Conservation (phyloP, 2,797 vertebrate species). For the Oreonectes daqikongensis region DNA sequence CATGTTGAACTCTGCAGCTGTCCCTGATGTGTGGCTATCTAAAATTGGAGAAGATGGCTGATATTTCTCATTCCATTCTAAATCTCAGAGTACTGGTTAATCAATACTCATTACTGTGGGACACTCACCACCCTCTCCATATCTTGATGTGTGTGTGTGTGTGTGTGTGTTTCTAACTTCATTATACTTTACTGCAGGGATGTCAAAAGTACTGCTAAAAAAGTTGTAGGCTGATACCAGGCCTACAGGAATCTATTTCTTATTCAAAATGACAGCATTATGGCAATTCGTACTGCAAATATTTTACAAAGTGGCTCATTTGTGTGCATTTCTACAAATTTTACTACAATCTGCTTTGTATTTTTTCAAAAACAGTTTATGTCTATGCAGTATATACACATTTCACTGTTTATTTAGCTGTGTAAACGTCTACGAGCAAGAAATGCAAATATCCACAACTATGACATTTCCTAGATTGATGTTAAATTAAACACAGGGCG, state of each 20-base stretch:
- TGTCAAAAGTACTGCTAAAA: slow-evolving; percentile 4
- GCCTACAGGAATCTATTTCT: too few relatives aligned
- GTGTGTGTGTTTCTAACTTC: slow-evolving; percentile 6
- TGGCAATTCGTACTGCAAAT: too few relatives aligned
- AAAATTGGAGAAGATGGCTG: slow-evolving; percentile 17
- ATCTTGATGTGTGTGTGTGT: slow-evolving; percentile 6
- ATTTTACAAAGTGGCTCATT: too few relatives aligned
- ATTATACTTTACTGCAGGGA: slow-evolving; percentile 10
- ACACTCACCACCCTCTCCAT: slow-evolving; percentile 4
- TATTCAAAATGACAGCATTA: too few relatives aligned
- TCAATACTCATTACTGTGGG: slow-evolving; percentile 37
- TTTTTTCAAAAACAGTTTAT: slow-evolving; percentile 8
- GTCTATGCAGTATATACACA: neutral
- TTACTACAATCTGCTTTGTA: too few relatives aligned
- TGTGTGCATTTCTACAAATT: too few relatives aligned
- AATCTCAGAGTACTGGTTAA: slow-evolving; percentile 20
- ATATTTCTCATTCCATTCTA: slow-evolving; percentile 30
- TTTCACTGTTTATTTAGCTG: neutral
- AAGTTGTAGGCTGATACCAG: neutral
- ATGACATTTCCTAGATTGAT: slow-evolving; percentile 45
- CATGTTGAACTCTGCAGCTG: slow-evolving; percentile 46
- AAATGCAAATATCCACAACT: slow-evolving; percentile 2
- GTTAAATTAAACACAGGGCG: slow-evolving; percentile 54
- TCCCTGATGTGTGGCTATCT: slow-evolving; percentile 52
- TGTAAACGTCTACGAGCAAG: neutral